Evolutionary conservation across 2,797 vertebrate genomes (phyloP), one percentile per base, ranked within the genome.

Genomic region (Cheracebus regulus): DNA sequence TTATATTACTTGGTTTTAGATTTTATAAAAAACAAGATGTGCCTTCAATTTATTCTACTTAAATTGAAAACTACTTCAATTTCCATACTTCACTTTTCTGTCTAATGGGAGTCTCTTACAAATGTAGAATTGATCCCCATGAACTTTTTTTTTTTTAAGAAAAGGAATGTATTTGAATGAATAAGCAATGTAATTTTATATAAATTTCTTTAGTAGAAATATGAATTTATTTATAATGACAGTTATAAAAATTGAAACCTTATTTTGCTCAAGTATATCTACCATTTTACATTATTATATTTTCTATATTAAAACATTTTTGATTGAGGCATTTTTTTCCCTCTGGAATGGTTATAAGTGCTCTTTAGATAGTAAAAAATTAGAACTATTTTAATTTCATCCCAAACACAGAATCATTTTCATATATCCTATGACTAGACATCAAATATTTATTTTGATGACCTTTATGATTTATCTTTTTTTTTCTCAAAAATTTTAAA

Each of bases 91-190:
- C 70, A 88, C 90, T 98, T 97, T 98, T 98, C 93, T 98, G 84
- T 98, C 96, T 97, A 61, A 72, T 17, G 89, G 95, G 84, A 98
- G 82, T 93, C 0, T 0, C 84, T 98, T 91, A 48, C 44, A 97
- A 98, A 97, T 97, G 96, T n/a, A 75, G 92, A 97, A 98, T 97
- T 98, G 97, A 98, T 98, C 97, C 86, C 93, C 92, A 92, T 98
- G 92, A 97, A 93, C 85, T 90, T 80, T 79, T 72, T 95, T 92
- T 75, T 92, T 93, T 75, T 57, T 86, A 48, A 87, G 88, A 94
- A 96, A 97, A 98, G 52, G 39, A 97, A 93, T 90, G 93, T 97
- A 48, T 72, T 76, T 26, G 93, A 87, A 96, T 72, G 85, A 97
- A 98, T 94, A 97, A 87, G 90, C 97, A 98, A 95, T 94, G 30